Evolutionary conservation across 2,113 vertebrate genomes (phyloP).

Genomic region (Xenus cinereus): DNA sequence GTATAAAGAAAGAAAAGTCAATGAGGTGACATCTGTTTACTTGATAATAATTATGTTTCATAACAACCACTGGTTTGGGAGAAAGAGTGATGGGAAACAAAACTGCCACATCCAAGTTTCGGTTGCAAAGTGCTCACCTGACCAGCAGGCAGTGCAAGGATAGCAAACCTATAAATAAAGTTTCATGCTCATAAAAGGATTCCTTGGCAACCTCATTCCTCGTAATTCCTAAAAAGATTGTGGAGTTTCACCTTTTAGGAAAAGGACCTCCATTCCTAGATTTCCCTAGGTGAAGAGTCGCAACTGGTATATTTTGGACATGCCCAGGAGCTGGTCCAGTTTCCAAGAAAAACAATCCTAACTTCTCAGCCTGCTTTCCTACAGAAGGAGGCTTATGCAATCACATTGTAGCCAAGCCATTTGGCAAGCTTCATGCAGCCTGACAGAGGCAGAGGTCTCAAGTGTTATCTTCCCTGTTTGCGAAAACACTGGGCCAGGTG

Average conservation of each 20-base stretch:
- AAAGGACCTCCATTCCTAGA: slow-evolving; percentile 33
- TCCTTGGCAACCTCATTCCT: background rate
- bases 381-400: slow-evolving; percentile 55
- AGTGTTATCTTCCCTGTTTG: background rate
- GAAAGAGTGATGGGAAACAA: background rate
- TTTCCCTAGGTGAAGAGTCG: background rate
- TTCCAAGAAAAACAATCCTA: slow-evolving; percentile 53
- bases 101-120: background rate
- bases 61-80: background rate
- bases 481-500: background rate
- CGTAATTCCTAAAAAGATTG: background rate
- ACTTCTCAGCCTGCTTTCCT: slow-evolving; percentile 43
- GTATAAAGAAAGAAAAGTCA: background rate
- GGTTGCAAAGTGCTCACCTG: background rate
- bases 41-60: background rate
- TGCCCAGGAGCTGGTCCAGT: background rate
- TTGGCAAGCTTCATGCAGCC: slow-evolving; percentile 14
- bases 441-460: slow-evolving; percentile 52
- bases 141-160: background rate
- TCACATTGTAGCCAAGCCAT: slow-evolving; percentile 6
- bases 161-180: background rate
- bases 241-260: background rate
- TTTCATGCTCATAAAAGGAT: background rate
- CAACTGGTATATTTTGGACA: background rate
- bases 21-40: background rate